Percentiles rank a stretch among this genome's conserved stretches.
phyloP scores from a whole-genome alignment of 2,113 vertebrate species.

The Cyanoramphus novaezelandiae region DNA sequence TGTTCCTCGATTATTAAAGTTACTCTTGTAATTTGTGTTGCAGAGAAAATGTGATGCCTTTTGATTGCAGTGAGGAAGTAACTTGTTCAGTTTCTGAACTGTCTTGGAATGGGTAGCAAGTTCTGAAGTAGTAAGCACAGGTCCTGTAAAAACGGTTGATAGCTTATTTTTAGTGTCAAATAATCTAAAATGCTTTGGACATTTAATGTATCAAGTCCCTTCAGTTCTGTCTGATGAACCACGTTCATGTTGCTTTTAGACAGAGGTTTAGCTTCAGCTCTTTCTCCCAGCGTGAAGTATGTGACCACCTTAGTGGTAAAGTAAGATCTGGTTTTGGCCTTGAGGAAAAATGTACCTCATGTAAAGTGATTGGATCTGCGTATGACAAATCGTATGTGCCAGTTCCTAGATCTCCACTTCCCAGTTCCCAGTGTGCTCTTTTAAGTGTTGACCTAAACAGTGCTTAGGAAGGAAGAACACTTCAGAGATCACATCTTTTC shows the following conservation, averaged over 20 bases:
- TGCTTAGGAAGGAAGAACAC: neutral
- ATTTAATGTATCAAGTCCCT: neutral
- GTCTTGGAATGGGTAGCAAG: neutral
- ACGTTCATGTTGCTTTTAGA: rapidly evolving
- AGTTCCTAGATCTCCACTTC: neutral
- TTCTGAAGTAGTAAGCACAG: neutral
- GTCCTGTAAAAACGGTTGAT: neutral
- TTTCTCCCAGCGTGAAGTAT: neutral
- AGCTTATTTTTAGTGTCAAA: neutral
- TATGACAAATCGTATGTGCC: neutral
- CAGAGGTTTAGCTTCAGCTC: rapidly evolving
- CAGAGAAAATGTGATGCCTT: neutral
- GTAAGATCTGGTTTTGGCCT: neutral
- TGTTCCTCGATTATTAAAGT: neutral
- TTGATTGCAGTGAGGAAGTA: neutral
- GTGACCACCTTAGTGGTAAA: neutral
- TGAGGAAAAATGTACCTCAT: neutral
- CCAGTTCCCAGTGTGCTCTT: rapidly evolving
- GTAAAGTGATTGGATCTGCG: neutral
- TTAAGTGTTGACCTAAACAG: neutral
- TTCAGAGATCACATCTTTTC: neutral
- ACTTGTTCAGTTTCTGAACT: neutral
- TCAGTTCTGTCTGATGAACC: neutral
- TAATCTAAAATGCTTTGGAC: neutral
- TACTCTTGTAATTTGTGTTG: neutral